Conservation (phyloP, 1,140 invertebrate species). For the Triops cancriformis region DNA sequence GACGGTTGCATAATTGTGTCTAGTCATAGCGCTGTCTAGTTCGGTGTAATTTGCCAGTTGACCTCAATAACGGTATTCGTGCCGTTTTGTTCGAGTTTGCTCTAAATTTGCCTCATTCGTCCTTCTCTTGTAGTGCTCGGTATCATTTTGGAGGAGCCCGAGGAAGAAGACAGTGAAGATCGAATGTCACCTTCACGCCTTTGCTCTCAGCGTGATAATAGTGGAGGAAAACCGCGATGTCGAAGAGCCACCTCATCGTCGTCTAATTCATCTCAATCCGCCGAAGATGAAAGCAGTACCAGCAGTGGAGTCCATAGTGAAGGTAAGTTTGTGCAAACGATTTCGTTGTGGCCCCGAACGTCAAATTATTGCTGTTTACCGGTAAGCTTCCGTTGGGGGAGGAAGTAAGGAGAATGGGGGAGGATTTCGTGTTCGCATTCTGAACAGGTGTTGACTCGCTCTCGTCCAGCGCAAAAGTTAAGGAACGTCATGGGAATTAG, state of each 20-base stretch:
- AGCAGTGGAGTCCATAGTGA: conserved; percentile 23
- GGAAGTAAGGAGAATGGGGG: no score
- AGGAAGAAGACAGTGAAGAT: conserved; percentile 25
- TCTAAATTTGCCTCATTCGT: neutral
- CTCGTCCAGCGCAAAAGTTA: neutral
- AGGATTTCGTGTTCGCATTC: no score
- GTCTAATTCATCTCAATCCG: neutral
- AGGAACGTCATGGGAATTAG: neutral
- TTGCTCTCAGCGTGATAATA: neutral
- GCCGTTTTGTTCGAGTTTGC: neutral
- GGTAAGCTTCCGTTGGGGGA: no score
- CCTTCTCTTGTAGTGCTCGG: conserved; percentile 18
- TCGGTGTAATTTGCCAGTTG: neutral
- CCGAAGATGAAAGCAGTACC: neutral
- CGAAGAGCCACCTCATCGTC: neutral
- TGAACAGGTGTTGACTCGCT: no score
- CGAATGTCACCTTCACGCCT: neutral
- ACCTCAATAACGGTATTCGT: neutral
- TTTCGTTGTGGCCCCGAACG: no score
- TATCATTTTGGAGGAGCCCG: conserved; percentile 27
- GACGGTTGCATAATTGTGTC: neutral
- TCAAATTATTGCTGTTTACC: no score
- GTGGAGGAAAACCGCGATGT: neutral
- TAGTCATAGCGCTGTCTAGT: neutral
- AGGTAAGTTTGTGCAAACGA: conserved; percentile 11